Percentiles rank a stretch among this genome's conserved stretches.
Conservation (phyloP, 2,113 vertebrate species). For the Chaetodon trifascialis region DNA sequence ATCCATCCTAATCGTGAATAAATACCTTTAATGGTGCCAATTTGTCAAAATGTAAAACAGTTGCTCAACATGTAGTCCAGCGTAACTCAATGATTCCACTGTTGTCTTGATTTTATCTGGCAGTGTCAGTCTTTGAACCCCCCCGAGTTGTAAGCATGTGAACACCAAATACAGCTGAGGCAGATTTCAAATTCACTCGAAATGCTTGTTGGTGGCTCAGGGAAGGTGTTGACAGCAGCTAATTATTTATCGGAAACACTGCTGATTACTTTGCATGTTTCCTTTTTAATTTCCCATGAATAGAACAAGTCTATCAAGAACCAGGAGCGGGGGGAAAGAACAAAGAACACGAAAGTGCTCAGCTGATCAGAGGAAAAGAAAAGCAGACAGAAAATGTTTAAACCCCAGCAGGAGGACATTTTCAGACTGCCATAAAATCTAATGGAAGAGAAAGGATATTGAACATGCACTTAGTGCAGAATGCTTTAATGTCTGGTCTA, state of each 20-base stretch:
- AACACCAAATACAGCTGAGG: constrained; percentile 10
- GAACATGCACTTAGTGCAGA: background rate
- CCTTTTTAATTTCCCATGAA: constrained; percentile 7
- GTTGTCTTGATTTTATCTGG: background rate
- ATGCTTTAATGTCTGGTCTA: background rate
- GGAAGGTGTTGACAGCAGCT: constrained; percentile 18
- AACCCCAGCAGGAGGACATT: constrained; percentile 16
- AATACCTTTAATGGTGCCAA: background rate
- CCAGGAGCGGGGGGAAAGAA: constrained; percentile 1
- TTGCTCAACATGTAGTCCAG: background rate
- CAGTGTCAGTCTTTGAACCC: background rate
- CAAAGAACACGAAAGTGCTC: background rate
- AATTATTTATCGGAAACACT: constrained; percentile 33
- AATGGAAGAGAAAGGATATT: constrained; percentile 27
- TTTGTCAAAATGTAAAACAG: background rate
- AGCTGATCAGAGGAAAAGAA: constrained; percentile 2
- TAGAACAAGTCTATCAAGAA: constrained; percentile 16
- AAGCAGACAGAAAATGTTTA: background rate
- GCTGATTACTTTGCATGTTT: constrained; percentile 28
- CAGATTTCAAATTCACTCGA: background rate
- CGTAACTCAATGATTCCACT: background rate
- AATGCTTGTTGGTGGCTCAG: constrained; percentile 6
- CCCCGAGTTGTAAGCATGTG: background rate
- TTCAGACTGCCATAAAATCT: background rate
- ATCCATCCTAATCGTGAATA: too few relatives aligned